These are phyloP conservation scores for Cnemophilus loriae DNA, from an alignment of 2,113 vertebrate genomes.

Conservation along the genomic window DNA sequence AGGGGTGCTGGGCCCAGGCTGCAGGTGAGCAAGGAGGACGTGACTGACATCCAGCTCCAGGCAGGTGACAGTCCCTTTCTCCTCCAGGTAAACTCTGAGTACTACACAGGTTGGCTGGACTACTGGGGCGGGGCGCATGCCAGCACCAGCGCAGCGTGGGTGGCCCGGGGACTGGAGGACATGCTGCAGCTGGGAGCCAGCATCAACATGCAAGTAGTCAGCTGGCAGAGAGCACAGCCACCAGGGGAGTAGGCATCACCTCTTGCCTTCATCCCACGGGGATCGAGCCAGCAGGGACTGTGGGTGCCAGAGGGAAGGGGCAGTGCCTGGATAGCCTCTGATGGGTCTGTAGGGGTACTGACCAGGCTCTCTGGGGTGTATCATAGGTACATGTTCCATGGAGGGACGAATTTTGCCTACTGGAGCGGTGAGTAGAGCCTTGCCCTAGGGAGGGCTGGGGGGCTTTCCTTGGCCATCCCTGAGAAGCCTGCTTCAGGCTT, in stretches of 20 bases:
- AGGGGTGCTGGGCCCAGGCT: not conserved
- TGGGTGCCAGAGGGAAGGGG: not conserved
- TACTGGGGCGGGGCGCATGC: slow-evolving; percentile 91
- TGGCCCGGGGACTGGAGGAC: slow-evolving; percentile 77
- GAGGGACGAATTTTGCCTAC: slow-evolving; percentile 95
- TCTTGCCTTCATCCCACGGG: not conserved
- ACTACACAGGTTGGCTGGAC: slow-evolving; percentile 97
- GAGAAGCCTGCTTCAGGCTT: not conserved
- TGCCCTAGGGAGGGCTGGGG: not conserved
- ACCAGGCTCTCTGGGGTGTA: not conserved
- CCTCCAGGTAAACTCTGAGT: slow-evolving; percentile 93
- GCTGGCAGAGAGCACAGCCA: not conserved
- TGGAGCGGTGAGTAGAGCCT: slow-evolving; percentile 87
- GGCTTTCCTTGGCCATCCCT: not conserved
- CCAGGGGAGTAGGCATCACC: not conserved
- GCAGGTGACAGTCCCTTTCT: not conserved
- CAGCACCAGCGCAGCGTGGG: slow-evolving; percentile 51
- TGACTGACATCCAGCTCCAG: not conserved
- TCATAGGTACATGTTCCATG: slow-evolving; percentile 97
- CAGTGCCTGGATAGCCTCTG: not conserved
- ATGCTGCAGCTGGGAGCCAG: slow-evolving; percentile 89
- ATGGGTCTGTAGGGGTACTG: not conserved
- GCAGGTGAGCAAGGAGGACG: not conserved
- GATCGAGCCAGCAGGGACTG: not conserved
- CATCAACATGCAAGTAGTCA: slow-evolving; percentile 87